Base-by-base conservation (phyloP, 2,113 vertebrate genomes). In the Centrocercus urophasianus region DNA sequence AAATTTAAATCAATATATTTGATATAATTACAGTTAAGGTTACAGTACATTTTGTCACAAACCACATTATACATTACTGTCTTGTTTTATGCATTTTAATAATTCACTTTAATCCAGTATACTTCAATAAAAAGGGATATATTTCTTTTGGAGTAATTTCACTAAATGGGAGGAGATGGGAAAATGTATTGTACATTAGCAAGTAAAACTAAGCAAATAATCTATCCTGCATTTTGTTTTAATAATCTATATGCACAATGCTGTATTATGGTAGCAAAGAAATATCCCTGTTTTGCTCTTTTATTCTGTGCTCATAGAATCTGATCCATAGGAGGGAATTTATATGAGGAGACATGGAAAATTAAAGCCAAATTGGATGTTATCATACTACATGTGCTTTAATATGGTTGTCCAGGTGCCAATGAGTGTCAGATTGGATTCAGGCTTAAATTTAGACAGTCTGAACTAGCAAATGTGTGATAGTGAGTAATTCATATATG, bases 1-100 rank as follows among this genome's bases (percentile, higher is more conserved):
- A 97, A 96, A 87, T 97, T 96, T 84, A 98, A 97, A 96, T 97
- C 96, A 98, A 97, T 97, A 93, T 93, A 97, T 97, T 95, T 97
- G 85, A 97, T 97, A 95, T 94, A 97, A 97, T 97, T 97, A 95
- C 82, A 97, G 90, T 97, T 96, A 98, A 96, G 34, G 32, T 97
- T 98, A 97, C 85, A 97, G 94, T 97, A 98, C 97, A 97, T 96
- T 97, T 86, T 96, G 89, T 96, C 90, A 96, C 64, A 95, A 96
- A 95, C 71, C 86, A 67, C 66, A 95, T 87, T 96, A 94, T 93
- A 77, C 56, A 94, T 97, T 97, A 92, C 78, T 97, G 83, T 94
- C 94, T 85, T 97, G 92, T 95, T 96, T 96, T 97, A 95, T 91
- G 95, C 54, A 95, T 97, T 97, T 97, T 95, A 97, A 94, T 96